phyloP scores from a whole-genome alignment of 2,797 vertebrate species.

The Enteromius argenteus region DNA sequence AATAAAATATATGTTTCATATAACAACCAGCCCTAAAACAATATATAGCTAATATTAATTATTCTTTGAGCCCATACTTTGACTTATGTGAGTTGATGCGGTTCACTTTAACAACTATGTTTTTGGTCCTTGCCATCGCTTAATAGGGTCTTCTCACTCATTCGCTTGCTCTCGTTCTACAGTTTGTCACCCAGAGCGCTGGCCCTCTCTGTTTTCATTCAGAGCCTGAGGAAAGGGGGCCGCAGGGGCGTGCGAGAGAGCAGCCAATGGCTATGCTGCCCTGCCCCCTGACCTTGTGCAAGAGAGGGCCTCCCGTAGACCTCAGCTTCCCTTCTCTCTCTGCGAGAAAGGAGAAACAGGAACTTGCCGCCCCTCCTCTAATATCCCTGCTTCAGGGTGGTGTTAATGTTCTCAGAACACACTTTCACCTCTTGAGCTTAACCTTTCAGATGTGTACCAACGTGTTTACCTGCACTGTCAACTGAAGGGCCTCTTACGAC shows the following conservation, averaged over 20 bases:
- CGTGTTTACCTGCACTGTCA: conserved; percentile 13
- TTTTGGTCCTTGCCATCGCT: conserved; percentile 2
- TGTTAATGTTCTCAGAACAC: conserved; percentile 44
- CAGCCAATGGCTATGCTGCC: conserved; percentile 63
- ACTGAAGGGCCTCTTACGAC: neutral
- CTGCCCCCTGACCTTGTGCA: conserved; percentile 66
- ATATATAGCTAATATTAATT: neutral
- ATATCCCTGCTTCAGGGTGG: conserved; percentile 33
- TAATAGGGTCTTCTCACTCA: conserved; percentile 7
- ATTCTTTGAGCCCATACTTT: neutral
- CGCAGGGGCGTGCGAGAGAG: conserved; percentile 61
- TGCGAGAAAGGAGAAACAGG: conserved; percentile 31
- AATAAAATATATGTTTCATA: neutral
- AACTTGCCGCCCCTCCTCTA: conserved; percentile 37
- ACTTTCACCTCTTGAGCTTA: conserved; percentile 15
- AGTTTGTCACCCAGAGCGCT: conserved; percentile 7
- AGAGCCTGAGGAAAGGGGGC: conserved; percentile 33
- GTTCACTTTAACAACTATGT: neutral
- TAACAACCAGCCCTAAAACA: neutral
- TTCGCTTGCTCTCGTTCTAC: neutral
- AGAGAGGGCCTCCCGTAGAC: conserved; percentile 61
- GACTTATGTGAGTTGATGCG: neutral
- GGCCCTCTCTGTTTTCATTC: conserved; percentile 58
- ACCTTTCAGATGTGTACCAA: conserved; percentile 5
- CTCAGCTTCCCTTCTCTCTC: conserved; percentile 38